These are phyloP conservation scores for Cosmorhoe ocellata DNA, from an alignment of 2,888 invertebrate species.

Conservation along the genomic window DNA sequence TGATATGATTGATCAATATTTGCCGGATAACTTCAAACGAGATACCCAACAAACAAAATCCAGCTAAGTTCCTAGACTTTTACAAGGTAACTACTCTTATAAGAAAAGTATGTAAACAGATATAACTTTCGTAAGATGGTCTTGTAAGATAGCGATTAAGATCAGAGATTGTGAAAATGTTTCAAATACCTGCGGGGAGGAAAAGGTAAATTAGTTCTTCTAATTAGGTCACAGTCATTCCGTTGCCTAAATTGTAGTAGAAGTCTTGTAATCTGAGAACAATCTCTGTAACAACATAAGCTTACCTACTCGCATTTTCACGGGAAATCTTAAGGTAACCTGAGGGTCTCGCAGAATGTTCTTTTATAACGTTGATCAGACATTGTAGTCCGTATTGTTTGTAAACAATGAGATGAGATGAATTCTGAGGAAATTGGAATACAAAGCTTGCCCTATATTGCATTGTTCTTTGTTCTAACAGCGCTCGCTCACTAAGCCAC, in stretches of 20 bases:
- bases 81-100: no score
- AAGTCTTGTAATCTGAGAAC: conserved; percentile 31
- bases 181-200: conserved; percentile 31
- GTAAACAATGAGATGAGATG: neutral
- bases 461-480: conserved; percentile 15
- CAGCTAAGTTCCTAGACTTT: no score
- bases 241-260: conserved; percentile 29
- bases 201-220: conserved; percentile 32
- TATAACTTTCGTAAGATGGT: conserved; percentile 8
- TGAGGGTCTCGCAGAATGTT: conserved; percentile 1
- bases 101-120: conserved; percentile 17
- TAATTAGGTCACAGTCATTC: conserved; percentile 35
- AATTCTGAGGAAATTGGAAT: conserved; percentile 7
- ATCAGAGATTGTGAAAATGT: conserved; percentile 22
- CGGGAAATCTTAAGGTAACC: conserved; percentile 8
- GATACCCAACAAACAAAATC: no score
- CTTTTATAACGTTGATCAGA: conserved; percentile 2
- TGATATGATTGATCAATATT: no score
- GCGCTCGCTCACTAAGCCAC: neutral
- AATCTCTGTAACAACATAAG: conserved; percentile 27
- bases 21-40: no score
- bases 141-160: conserved; percentile 24
- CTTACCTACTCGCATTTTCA: conserved; percentile 7
- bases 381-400: conserved; percentile 7
- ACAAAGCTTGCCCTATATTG: conserved; percentile 4